A percentile compares a stretch with the other conserved stretches of the same genome.
These are phyloP conservation scores for Caenorhabditis inopinata DNA, from an alignment of 1,140 invertebrate genomes.

Conservation along the genomic window DNA sequence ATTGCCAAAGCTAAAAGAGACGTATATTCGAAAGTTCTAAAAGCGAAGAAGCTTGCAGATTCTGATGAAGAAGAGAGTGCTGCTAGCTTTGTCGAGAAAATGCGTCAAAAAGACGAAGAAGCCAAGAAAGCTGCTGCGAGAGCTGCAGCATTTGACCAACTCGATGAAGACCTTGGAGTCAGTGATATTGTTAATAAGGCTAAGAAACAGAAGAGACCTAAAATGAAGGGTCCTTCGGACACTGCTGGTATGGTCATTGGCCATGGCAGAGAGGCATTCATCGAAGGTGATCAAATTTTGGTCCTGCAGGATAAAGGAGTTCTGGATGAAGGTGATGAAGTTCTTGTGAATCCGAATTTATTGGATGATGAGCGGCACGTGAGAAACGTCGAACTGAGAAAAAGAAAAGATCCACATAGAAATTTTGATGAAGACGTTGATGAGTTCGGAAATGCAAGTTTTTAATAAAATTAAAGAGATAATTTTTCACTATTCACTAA, in stretches of 20 bases:
- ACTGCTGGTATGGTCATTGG: conserved; percentile 83
- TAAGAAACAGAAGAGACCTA: conserved; percentile 32
- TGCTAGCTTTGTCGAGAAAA: conserved; percentile 83
- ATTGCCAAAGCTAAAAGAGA: conserved; percentile 77
- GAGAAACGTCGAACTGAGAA: conserved; percentile 82
- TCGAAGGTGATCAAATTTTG: conserved; percentile 83
- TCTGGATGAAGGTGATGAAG: conserved; percentile 78
- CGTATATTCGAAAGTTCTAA: conserved; percentile 74
- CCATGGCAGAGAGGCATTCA: conserved; percentile 78
- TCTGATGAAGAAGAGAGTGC: conserved; percentile 72
- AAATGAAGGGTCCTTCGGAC: conserved; percentile 45
- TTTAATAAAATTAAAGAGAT: neutral
- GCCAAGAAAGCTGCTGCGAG: conserved; percentile 82
- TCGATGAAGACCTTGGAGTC: conserved; percentile 91
- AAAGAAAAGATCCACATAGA: conserved; percentile 78
- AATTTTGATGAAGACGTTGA: conserved; percentile 87
- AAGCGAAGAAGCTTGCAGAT: conserved; percentile 74
- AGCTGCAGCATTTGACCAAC: conserved; percentile 76
- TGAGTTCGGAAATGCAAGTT: conserved; percentile 76
- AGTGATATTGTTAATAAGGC: conserved; percentile 74
- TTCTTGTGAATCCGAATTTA: conserved; percentile 92
- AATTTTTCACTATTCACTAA: no score
- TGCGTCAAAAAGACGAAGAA: conserved; percentile 76
- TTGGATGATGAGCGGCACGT: conserved; percentile 87
- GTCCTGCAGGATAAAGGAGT: conserved; percentile 89